These are phyloP conservation scores for Acanthoscelides obtectus DNA, from an alignment of 2,888 invertebrate genomes.

Conservation along the genomic window DNA sequence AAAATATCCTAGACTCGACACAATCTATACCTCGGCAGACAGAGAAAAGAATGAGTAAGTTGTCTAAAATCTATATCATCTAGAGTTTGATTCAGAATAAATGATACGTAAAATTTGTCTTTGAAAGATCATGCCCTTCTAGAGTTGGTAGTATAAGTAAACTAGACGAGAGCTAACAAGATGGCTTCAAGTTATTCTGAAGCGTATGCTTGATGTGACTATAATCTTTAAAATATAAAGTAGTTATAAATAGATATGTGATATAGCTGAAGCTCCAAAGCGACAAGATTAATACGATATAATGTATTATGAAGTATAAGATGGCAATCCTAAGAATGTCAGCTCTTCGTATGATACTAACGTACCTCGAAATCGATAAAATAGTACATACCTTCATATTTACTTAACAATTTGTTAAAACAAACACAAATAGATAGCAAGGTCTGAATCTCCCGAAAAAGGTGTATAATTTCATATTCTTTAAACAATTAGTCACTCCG, in stretches of 20 bases:
- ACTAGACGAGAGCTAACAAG: not conserved
- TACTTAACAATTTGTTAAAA: too few species aligned
- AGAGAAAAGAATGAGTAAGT: not conserved
- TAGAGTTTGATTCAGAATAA: not conserved
- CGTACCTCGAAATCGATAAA: not conserved
- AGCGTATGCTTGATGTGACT: not conserved
- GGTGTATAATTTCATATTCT: too few species aligned
- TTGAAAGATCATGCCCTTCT: not conserved
- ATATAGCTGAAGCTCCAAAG: not conserved
- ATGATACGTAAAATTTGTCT: not conserved
- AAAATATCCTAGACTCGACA: conserved; percentile 36
- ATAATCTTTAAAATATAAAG: not conserved
- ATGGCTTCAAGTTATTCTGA: not conserved
- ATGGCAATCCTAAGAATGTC: not conserved
- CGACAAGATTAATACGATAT: conserved; percentile 4
- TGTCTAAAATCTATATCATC: not conserved
- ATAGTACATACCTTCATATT: not conserved
- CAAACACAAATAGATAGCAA: too few species aligned
- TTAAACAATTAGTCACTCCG: too few species aligned
- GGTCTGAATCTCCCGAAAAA: too few species aligned
- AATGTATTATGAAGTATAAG: conserved; percentile 3
- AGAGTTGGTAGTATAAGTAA: not conserved
- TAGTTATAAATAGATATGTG: not conserved
- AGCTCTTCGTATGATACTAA: not conserved
- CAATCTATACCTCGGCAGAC: conserved; percentile 46